A percentile compares a stretch with the other conserved stretches of the same genome.
phyloP scores from a whole-genome alignment of 2,113 vertebrate species.

The Brachypodius melanocephalos region DNA sequence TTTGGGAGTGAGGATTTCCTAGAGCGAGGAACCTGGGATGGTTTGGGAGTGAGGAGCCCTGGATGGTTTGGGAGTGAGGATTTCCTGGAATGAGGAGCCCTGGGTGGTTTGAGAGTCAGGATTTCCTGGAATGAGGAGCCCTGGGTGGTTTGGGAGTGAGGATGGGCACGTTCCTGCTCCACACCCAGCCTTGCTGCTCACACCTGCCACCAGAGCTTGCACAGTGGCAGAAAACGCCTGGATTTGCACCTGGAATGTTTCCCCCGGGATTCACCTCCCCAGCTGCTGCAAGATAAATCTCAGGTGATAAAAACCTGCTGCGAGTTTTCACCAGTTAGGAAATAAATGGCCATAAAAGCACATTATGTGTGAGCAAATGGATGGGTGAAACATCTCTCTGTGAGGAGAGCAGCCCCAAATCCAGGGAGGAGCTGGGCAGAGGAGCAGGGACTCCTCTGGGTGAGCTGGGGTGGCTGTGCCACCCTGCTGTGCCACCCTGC shows the following conservation, averaged over 20 bases:
- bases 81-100: too few relatives aligned
- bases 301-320: constrained; percentile 19
- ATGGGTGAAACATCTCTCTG: not conserved
- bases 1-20: not conserved
- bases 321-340: constrained; percentile 1
- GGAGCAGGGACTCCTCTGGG: not conserved
- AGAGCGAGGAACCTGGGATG: too few relatives aligned
- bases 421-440: not conserved
- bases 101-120: too few relatives aligned
- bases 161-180: not conserved
- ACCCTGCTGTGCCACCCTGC: rapidly evolving
- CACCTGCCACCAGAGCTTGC: not conserved
- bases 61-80: too few relatives aligned
- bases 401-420: not conserved
- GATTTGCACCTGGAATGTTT: constrained; percentile 5
- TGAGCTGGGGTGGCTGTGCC: not conserved
- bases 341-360: constrained; percentile 33
- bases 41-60: too few relatives aligned
- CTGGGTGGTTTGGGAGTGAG: too few relatives aligned
- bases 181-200: not conserved
- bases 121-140: too few relatives aligned
- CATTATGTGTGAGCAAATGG: not conserved
- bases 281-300: not conserved
- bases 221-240: not conserved
- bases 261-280: not conserved